phyloP scores from a whole-genome alignment of 2,888 invertebrate genomes.

The Barypeithes pellucidus region DNA sequence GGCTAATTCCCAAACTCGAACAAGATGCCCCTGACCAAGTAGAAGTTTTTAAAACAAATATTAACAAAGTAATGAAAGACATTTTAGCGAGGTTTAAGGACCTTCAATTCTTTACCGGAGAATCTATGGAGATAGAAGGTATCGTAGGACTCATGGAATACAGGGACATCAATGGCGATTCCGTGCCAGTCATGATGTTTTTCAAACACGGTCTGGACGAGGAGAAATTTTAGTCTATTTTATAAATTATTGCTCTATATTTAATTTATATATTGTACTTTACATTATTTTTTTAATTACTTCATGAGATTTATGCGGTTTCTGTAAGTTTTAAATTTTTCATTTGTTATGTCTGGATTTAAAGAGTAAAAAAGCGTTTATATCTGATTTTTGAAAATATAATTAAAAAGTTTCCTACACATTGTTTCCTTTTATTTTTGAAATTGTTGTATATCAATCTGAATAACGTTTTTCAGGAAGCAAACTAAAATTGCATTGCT shows the following conservation, averaged over 20 bases:
- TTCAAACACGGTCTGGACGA: slow-evolving; percentile 96
- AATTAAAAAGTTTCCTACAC: slow-evolving; percentile 39
- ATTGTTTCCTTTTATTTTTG: no score
- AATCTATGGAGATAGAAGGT: slow-evolving; percentile 94
- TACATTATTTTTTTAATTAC: slow-evolving; percentile 38
- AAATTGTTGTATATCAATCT: no score
- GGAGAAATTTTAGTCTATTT: slow-evolving; percentile 87
- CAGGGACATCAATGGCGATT: slow-evolving; percentile 88
- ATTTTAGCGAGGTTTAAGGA: slow-evolving; percentile 93
- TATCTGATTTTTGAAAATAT: slow-evolving; percentile 35
- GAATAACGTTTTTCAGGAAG: no score
- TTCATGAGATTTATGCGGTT: slow-evolving; percentile 13
- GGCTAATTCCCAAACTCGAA: slow-evolving; percentile 86
- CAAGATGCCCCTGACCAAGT: slow-evolving; percentile 88
- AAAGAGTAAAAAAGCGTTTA: slow-evolving; percentile 29
- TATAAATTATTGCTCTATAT: slow-evolving; percentile 32
- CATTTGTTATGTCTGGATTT: slow-evolving; percentile 31
- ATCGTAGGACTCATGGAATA: slow-evolving; percentile 96
- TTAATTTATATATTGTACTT: slow-evolving; percentile 46
- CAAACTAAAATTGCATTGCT: no score
- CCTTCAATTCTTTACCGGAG: slow-evolving; percentile 92
- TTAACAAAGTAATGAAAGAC: slow-evolving; percentile 95
- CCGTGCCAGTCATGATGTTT: slow-evolving; percentile 93
- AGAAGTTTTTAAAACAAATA: slow-evolving; percentile 90
- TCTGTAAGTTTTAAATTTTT: slow-evolving; percentile 39